phyloP scores from a whole-genome alignment of 1,140 invertebrate genomes.

The Heterodera schachtii region DNA sequence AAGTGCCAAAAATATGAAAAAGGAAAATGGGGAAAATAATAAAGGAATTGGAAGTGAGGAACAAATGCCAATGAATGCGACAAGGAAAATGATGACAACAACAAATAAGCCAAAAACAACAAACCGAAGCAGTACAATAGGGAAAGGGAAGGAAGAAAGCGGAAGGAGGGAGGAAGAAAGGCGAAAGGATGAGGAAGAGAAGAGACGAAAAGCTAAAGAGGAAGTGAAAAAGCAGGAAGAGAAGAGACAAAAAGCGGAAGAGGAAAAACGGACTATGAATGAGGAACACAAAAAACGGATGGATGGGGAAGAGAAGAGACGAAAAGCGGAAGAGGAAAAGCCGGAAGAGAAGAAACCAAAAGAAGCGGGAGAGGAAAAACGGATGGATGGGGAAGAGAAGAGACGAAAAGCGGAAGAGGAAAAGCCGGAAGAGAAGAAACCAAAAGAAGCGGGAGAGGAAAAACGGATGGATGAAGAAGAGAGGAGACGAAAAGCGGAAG shows the following conservation, averaged over 20 bases:
- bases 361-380: too few relatives aligned
- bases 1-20: not conserved
- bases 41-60: not conserved
- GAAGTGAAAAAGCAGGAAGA: too few relatives aligned
- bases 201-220: not conserved
- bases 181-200: not conserved
- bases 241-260: too few relatives aligned
- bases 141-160: not conserved
- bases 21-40: not conserved
- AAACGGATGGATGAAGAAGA: not conserved
- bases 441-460: not conserved
- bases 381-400: not conserved
- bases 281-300: too few relatives aligned
- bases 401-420: not conserved
- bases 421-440: too few relatives aligned
- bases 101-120: not conserved
- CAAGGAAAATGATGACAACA: not conserved
- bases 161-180: not conserved
- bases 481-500: too few relatives aligned
- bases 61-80: not conserved
- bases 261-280: too few relatives aligned
- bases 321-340: too few relatives aligned
- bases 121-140: not conserved
- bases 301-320: too few relatives aligned
- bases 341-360: too few relatives aligned